Conservation (phyloP, 2,888 invertebrate species). For the Melinaea menophilus region DNA sequence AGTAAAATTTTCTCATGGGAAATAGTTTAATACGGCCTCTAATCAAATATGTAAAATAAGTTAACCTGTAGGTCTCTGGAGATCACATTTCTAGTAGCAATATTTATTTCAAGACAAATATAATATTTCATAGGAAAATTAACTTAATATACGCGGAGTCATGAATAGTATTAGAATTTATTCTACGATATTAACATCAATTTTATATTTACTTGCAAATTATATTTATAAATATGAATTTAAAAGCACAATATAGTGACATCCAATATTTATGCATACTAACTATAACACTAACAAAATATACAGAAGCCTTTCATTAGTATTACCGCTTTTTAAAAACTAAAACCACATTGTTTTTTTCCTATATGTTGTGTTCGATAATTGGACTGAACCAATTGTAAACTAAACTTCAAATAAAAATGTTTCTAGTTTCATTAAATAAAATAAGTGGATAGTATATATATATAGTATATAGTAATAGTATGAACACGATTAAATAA, state of each 20-base stretch:
- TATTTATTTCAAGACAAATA: slow-evolving; percentile 6
- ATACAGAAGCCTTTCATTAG: too few relatives aligned
- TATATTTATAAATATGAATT: background rate
- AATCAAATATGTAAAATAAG: slow-evolving; percentile 55
- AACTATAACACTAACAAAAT: too few relatives aligned
- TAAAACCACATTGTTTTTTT: too few relatives aligned
- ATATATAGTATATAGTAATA: background rate
- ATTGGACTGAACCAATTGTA: too few relatives aligned
- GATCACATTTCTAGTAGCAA: slow-evolving; percentile 5
- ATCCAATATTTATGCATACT: too few relatives aligned
- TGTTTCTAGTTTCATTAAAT: too few relatives aligned
- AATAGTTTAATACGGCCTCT: slow-evolving; percentile 41
- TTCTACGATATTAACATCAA: background rate
- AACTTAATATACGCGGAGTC: background rate
- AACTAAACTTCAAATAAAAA: too few relatives aligned
- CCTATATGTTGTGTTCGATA: too few relatives aligned
- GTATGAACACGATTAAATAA: background rate
- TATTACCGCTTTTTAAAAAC: too few relatives aligned
- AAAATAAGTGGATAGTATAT: too few relatives aligned
- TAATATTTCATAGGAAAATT: slow-evolving; percentile 3
- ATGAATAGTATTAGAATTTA: background rate
- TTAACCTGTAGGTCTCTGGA: slow-evolving; percentile 30
- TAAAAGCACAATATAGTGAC: too few relatives aligned
- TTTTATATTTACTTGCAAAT: background rate
- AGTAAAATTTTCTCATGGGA: slow-evolving; percentile 40